A percentile compares a stretch with the other conserved stretches of the same genome.
These are phyloP conservation scores for Archaeoteleia sp. DNA, from an alignment of 2,888 invertebrate species.

Conservation along the genomic window DNA sequence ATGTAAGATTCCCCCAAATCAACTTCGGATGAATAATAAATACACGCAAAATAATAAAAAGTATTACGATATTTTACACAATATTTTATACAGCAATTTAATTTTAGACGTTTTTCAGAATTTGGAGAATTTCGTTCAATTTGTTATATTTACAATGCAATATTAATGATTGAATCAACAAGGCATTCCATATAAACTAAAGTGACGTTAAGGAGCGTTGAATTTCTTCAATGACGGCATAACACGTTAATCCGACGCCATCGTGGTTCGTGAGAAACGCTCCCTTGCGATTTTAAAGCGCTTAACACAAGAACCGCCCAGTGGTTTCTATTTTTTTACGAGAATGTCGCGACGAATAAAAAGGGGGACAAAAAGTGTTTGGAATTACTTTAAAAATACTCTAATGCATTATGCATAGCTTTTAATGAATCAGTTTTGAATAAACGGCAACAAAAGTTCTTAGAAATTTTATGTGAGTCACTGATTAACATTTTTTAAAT, in stretches of 20 bases:
- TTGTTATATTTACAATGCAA: too few relatives aligned
- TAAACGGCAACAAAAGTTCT: slow-evolving; percentile 25
- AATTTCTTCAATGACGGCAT: slow-evolving; percentile 54
- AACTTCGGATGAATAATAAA: too few relatives aligned
- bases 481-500: slow-evolving; percentile 15
- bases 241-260: slow-evolving; percentile 59
- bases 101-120: too few relatives aligned
- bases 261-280: slow-evolving; percentile 52
- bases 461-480: too few relatives aligned
- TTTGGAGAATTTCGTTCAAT: too few relatives aligned
- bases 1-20: too few relatives aligned
- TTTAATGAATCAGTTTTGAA: slow-evolving; percentile 48
- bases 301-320: slow-evolving; percentile 57
- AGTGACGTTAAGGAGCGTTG: slow-evolving; percentile 51
- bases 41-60: too few relatives aligned
- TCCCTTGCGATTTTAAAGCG: slow-evolving; percentile 60
- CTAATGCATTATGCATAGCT: slow-evolving; percentile 50
- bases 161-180: slow-evolving; percentile 1
- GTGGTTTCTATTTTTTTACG: slow-evolving; percentile 55
- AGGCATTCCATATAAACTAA: slow-evolving; percentile 17
- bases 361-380: slow-evolving; percentile 53
- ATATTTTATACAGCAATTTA: too few relatives aligned
- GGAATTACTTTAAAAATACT: slow-evolving; percentile 53
- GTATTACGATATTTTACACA: too few relatives aligned
- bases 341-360: slow-evolving; percentile 47